These are phyloP conservation scores for Orussus abietinus DNA, from an alignment of 1,140 invertebrate genomes.

Conservation along the genomic window DNA sequence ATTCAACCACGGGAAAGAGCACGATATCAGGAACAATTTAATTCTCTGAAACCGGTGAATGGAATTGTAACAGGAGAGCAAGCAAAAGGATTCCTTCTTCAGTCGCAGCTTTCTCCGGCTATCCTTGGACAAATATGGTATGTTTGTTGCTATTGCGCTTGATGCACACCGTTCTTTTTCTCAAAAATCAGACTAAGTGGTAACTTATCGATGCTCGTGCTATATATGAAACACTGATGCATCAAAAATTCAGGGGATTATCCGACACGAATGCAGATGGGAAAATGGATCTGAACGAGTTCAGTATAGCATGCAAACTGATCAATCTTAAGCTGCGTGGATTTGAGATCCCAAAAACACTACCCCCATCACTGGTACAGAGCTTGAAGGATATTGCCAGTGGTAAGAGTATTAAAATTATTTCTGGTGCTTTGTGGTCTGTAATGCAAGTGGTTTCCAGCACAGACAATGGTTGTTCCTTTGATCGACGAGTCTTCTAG, in stretches of 20 bases:
- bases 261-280: slow-evolving; percentile 96
- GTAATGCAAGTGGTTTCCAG: too few species aligned
- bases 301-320: slow-evolving; percentile 96
- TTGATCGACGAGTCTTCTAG: too few species aligned
- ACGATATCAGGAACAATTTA: slow-evolving; percentile 91
- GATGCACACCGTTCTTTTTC: too few species aligned
- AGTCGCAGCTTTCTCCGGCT: slow-evolving; percentile 83
- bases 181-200: too few species aligned
- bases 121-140: slow-evolving; percentile 94
- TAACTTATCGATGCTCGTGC: too few species aligned
- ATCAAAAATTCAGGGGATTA: slow-evolving; percentile 82
- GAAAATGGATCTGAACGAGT: slow-evolving; percentile 94
- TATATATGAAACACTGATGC: too few species aligned
- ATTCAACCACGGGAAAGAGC: slow-evolving; percentile 82
- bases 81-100: slow-evolving; percentile 90
- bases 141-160: slow-evolving; percentile 31
- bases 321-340: slow-evolving; percentile 92
- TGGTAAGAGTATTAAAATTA: slow-evolving; percentile 46
- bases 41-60: slow-evolving; percentile 77
- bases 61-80: slow-evolving; percentile 91
- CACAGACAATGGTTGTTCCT: too few species aligned
- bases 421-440: not conserved
- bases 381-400: slow-evolving; percentile 57
- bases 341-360: slow-evolving; percentile 78
- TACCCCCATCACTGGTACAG: slow-evolving; percentile 73